These are phyloP conservation scores for Melinopterus prodromus DNA, from an alignment of 2,888 invertebrate species.

Conservation along the genomic window DNA sequence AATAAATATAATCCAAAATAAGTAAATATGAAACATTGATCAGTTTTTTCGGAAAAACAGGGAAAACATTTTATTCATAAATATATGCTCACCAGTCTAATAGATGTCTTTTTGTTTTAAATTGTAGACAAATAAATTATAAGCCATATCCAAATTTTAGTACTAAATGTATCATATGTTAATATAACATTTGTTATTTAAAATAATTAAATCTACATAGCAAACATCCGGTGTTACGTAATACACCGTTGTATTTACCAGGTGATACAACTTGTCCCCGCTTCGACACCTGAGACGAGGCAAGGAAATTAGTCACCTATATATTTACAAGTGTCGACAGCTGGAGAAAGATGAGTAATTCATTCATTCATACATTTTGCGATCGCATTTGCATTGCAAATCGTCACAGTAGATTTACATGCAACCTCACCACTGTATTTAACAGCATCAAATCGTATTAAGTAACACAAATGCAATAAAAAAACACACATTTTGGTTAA, in stretches of 20 bases:
- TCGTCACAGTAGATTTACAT: neutral
- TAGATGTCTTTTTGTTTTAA: too few species aligned
- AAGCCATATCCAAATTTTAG: too few species aligned
- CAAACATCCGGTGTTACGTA: neutral
- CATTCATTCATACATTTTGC: slow-evolving; percentile 4
- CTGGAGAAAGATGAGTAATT: neutral
- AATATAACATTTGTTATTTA: neutral
- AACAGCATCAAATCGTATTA: neutral
- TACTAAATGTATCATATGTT: too few species aligned
- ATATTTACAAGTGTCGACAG: neutral
- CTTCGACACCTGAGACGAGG: neutral
- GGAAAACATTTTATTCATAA: too few species aligned
- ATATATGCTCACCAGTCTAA: too few species aligned
- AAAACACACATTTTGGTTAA: neutral
- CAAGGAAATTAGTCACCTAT: neutral
- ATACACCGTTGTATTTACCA: neutral
- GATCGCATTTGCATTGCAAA: neutral
- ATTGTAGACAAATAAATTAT: too few species aligned
- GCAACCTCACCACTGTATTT: neutral
- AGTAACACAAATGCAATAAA: neutral
- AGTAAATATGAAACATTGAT: too few species aligned
- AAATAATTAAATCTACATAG: neutral
- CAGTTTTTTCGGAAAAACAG: too few species aligned
- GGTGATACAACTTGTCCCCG: neutral
- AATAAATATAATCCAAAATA: too few species aligned